These are phyloP conservation scores for Lamprologus tigripictilis DNA, from an alignment of 2,113 vertebrate species.

Conservation along the genomic window DNA sequence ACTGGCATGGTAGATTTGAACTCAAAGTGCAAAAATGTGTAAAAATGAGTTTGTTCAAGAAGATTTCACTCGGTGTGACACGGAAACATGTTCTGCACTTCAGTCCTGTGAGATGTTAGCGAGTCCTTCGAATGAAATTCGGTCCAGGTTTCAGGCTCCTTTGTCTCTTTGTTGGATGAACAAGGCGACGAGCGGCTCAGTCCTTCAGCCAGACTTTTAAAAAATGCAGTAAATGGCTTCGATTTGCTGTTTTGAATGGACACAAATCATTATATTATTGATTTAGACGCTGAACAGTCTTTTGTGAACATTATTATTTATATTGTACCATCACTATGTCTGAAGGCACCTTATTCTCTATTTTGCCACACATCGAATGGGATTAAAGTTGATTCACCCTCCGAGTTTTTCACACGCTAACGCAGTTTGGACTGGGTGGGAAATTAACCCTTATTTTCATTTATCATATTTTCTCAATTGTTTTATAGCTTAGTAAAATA, in stretches of 20 bases:
- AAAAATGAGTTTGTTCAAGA: slow-evolving; percentile 5
- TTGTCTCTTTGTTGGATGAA: background rate
- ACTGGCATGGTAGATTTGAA: background rate
- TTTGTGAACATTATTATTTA: background rate
- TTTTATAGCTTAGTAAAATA: background rate
- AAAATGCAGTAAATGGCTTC: background rate
- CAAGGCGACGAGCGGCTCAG: background rate
- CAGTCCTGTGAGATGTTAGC: background rate
- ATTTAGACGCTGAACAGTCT: background rate
- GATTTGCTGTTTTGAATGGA: background rate
- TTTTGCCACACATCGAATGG: background rate
- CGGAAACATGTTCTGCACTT: background rate
- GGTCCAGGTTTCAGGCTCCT: slow-evolving; percentile 2
- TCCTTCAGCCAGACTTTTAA: background rate
- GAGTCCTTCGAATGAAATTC: background rate
- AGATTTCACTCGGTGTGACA: background rate
- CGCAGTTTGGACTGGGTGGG: background rate
- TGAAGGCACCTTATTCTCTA: slow-evolving; percentile 36
- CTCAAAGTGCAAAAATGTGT: slow-evolving; percentile 12
- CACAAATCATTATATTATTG: background rate
- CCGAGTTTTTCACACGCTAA: background rate
- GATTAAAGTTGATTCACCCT: background rate
- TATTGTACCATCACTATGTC: background rate
- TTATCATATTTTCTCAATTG: background rate
- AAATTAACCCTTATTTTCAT: background rate